phyloP scores from a whole-genome alignment of 2,113 vertebrate species.

The Dromiciops gliroides region DNA sequence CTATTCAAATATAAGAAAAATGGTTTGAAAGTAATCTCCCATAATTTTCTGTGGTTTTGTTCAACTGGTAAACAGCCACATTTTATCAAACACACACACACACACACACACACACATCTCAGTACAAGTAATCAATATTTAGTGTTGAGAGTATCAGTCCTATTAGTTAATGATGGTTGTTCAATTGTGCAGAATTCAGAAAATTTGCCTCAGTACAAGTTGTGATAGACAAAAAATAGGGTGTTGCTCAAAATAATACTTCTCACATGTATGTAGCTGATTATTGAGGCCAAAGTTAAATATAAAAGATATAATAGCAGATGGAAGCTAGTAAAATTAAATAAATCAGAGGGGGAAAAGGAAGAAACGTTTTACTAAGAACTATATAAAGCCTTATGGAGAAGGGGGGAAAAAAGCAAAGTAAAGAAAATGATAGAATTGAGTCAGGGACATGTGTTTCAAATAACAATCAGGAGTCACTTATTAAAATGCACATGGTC shows the following conservation, averaged over 20 bases:
- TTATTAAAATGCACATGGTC: constrained; percentile 40
- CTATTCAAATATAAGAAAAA: constrained; percentile 43
- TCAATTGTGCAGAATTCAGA: constrained; percentile 26
- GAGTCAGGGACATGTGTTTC: constrained; percentile 31
- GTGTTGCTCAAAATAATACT: background rate
- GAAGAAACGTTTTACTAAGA: constrained; percentile 27
- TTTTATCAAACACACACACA: constrained; percentile 43
- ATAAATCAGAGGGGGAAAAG: constrained; percentile 11
- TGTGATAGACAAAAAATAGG: constrained; percentile 52
- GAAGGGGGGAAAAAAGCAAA: background rate
- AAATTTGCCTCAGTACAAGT: constrained; percentile 43
- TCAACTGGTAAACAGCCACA: background rate
- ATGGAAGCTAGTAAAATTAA: constrained; percentile 33
- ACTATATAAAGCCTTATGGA: constrained; percentile 43
- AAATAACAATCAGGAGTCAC: constrained; percentile 6
- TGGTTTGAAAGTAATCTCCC: constrained; percentile 51
- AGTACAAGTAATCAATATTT: constrained; percentile 37
- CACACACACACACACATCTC: background rate
- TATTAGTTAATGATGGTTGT: constrained; percentile 48
- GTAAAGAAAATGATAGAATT: constrained; percentile 19
- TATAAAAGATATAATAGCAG: constrained; percentile 44
- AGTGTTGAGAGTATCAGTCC: background rate
- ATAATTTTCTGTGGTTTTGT: constrained; percentile 46
- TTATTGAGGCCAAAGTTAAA: constrained; percentile 50
- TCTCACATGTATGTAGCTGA: constrained; percentile 36